phyloP scores from a whole-genome alignment of 2,113 vertebrate species.

The Xiphophorus couchianus region DNA sequence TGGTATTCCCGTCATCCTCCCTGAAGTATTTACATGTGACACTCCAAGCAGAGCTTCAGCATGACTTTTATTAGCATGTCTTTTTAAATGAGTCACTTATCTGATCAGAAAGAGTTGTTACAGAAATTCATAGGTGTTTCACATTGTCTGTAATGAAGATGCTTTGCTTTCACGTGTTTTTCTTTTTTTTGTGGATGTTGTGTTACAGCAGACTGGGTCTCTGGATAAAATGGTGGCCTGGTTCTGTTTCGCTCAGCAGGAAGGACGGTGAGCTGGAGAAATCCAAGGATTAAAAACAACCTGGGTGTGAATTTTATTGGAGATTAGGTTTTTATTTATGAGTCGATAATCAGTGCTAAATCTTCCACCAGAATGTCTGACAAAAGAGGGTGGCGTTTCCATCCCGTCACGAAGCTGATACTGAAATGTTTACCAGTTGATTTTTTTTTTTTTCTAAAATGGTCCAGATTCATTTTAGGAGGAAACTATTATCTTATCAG shows the following conservation, averaged over 20 bases:
- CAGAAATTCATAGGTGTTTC: neutral
- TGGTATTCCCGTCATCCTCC: conserved; percentile 60
- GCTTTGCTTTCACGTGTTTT: neutral
- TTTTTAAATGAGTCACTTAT: neutral
- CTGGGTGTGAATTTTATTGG: neutral
- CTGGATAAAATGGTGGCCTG: neutral
- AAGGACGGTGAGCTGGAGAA: too few species aligned
- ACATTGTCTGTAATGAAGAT: neutral
- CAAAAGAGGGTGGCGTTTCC: too few species aligned
- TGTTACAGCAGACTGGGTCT: neutral
- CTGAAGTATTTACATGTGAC: conserved; percentile 46
- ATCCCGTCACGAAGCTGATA: conserved; percentile 1
- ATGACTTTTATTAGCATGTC: neutral
- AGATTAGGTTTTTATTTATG: neutral
- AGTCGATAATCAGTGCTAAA: neutral
- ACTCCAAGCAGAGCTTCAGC: conserved; percentile 11
- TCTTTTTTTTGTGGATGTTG: neutral
- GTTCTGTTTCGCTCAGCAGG: too few species aligned
- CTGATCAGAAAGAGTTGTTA: neutral
- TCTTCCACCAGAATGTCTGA: neutral
- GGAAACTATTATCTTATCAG: neutral
- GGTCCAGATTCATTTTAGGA: neutral
- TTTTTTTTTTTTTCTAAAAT: neutral
- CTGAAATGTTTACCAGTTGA: neutral
- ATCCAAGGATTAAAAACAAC: neutral